Evolutionary conservation across 92 coral and sea anemone species (phyloP).

Genomic region (Epizoanthus illoricatus): DNA sequence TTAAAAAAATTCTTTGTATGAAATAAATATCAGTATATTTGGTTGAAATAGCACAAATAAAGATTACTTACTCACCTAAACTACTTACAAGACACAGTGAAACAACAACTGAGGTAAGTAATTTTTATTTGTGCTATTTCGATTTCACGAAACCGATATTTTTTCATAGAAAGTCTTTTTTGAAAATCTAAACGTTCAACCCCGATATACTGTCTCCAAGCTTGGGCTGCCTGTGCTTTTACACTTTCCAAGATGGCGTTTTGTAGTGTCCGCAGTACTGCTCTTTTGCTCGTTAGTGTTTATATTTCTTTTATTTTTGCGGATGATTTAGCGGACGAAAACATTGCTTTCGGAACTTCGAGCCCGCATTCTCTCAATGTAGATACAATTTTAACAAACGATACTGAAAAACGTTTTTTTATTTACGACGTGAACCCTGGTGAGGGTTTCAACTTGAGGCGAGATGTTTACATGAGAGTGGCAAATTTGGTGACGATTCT

Average conservation of each 20-base stretch:
- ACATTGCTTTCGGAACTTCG: slow-evolving; percentile 65
- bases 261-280: background rate
- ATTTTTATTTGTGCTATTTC: too few relatives aligned
- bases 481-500: slow-evolving; percentile 85
- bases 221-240: background rate
- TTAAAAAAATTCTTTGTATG: too few relatives aligned
- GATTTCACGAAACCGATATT: too few relatives aligned
- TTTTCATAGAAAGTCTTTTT: too few relatives aligned
- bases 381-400: slow-evolving; percentile 49
- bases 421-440: slow-evolving; percentile 98
- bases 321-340: slow-evolving; percentile 49
- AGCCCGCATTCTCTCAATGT: slow-evolving; percentile 65
- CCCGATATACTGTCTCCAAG: too few relatives aligned
- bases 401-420: slow-evolving; percentile 70
- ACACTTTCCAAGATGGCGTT: slow-evolving; percentile 28
- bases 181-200: too few relatives aligned
- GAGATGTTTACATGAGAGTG: slow-evolving; percentile 94
- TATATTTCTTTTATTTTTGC: background rate
- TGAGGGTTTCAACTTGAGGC: slow-evolving; percentile 91
- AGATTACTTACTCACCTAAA: too few relatives aligned
- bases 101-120: too few relatives aligned
- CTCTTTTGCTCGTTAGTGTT: slow-evolving; percentile 10
- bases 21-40: too few relatives aligned
- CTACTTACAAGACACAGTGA: too few relatives aligned
- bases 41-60: too few relatives aligned